phyloP scores from a whole-genome alignment of 2,888 invertebrate species.

The Coelinius sp. region DNA sequence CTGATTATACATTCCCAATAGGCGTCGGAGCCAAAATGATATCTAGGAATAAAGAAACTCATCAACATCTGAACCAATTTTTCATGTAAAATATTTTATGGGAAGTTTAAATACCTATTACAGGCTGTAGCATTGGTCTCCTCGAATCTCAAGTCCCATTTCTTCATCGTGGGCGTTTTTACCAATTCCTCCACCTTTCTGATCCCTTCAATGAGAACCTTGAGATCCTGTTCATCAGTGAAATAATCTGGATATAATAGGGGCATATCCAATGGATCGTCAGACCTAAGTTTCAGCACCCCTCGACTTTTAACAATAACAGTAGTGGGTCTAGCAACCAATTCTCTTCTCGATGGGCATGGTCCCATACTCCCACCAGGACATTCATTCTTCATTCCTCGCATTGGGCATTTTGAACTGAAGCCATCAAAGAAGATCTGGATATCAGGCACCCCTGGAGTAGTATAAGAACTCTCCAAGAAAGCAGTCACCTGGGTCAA shows the following conservation, averaged over 20 bases:
- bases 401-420: slow-evolving; percentile 62
- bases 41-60: slow-evolving; percentile 61
- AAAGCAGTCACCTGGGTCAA: slow-evolving; percentile 67
- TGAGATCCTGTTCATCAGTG: slow-evolving; percentile 75
- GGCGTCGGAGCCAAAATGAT: slow-evolving; percentile 74
- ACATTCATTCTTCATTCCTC: slow-evolving; percentile 59
- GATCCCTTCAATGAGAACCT: slow-evolving; percentile 75
- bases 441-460: slow-evolving; percentile 66
- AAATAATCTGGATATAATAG: slow-evolving; percentile 83
- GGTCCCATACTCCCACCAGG: slow-evolving; percentile 51
- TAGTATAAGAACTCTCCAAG: slow-evolving; percentile 64
- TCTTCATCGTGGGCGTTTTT: slow-evolving; percentile 74
- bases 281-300: slow-evolving; percentile 75
- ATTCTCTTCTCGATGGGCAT: slow-evolving; percentile 58
- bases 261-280: slow-evolving; percentile 78
- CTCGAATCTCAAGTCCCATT: slow-evolving; percentile 75
- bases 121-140: slow-evolving; percentile 74
- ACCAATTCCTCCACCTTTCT: slow-evolving; percentile 74
- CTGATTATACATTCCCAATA: slow-evolving; percentile 80
- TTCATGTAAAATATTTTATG: too few relatives aligned
- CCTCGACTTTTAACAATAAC: slow-evolving; percentile 71
- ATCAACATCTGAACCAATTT: background rate
- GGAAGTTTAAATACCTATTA: slow-evolving; percentile 60
- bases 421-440: slow-evolving; percentile 71
- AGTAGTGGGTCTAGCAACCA: slow-evolving; percentile 67